phyloP scores from a whole-genome alignment of 2,797 vertebrate species.

The Onychomys arenicola region DNA sequence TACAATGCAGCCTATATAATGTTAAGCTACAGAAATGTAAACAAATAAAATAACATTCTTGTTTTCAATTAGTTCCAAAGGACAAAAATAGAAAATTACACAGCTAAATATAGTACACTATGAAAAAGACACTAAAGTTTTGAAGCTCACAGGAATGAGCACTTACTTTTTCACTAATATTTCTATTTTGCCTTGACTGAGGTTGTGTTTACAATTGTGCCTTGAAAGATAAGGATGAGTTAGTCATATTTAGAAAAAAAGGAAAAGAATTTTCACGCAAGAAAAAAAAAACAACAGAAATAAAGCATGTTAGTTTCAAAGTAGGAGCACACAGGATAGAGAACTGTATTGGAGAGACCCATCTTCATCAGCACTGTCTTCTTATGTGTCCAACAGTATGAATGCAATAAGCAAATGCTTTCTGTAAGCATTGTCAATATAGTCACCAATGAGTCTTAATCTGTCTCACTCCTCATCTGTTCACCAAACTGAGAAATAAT shows the following conservation, averaged over 20 bases:
- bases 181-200: constrained; percentile 35
- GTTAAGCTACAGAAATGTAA: neutral
- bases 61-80: neutral
- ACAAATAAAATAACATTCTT: constrained; percentile 7
- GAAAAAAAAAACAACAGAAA: neutral
- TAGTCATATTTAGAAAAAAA: neutral
- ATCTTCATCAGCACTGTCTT: neutral
- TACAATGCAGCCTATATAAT: neutral
- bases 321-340: neutral
- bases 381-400: neutral
- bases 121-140: neutral
- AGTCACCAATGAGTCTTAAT: neutral
- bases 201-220: neutral
- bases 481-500: neutral
- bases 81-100: neutral
- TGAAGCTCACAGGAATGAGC: neutral
- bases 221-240: neutral
- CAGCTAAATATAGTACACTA: neutral
- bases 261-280: neutral
- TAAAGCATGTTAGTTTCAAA: constrained; percentile 28
- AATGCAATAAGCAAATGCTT: neutral
- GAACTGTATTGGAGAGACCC: neutral
- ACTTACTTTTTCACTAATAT: constrained; percentile 36
- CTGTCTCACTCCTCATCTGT: neutral
- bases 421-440: neutral